Evolutionary conservation across 1,140 invertebrate genomes (phyloP).

Genomic region (Ctenoplectra terminalis): DNA sequence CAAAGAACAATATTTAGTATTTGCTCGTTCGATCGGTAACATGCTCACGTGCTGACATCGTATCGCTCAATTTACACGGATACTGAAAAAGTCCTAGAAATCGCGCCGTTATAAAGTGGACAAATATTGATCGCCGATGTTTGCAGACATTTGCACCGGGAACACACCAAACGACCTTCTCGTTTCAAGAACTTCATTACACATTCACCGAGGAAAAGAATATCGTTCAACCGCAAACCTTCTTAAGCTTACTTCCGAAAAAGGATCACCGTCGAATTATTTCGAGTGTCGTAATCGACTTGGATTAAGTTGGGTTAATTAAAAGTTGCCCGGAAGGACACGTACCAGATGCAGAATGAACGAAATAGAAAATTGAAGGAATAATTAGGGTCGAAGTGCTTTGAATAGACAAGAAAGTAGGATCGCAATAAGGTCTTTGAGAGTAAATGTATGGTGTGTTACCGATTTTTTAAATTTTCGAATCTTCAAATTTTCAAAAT

Average conservation of each 20-base stretch:
- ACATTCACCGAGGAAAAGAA: neutral
- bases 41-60: conserved; percentile 22
- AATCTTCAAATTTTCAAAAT: no score
- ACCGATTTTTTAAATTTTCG: no score
- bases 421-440: no score
- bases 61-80: conserved; percentile 42
- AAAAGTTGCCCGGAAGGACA: conserved; percentile 11
- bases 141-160: conserved; percentile 50
- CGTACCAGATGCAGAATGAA: neutral
- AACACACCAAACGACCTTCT: neutral
- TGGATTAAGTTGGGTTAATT: neutral
- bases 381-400: neutral
- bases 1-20: conserved; percentile 32
- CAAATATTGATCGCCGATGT: conserved; percentile 59
- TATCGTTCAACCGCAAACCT: neutral
- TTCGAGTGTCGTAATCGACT: neutral
- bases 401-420: no score
- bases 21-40: conserved; percentile 1
- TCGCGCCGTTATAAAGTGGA: conserved; percentile 29
- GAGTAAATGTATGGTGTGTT: no score
- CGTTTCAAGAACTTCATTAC: conserved; percentile 10
- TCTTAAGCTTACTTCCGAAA: neutral
- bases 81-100: neutral
- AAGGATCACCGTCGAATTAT: neutral
- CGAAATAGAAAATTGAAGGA: neutral